Conservation (phyloP, 2,797 vertebrate species). For the Podargus strigoides region DNA sequence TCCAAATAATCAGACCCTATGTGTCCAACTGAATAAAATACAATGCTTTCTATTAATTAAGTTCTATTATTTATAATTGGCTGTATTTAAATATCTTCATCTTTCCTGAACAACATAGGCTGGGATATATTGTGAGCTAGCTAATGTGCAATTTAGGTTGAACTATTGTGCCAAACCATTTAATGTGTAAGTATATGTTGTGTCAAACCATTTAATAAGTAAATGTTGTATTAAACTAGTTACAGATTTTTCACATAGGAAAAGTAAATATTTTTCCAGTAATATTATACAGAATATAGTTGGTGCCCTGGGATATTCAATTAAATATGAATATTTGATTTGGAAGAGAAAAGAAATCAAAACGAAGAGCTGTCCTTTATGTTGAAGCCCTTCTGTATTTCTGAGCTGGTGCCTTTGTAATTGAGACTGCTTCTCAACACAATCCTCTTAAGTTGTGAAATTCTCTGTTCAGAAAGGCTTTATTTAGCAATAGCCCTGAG, state of each 20-base stretch:
- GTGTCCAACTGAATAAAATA: background rate
- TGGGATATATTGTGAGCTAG: background rate
- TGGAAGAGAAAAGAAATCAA: background rate
- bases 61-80: background rate
- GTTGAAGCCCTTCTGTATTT: background rate
- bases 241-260: background rate
- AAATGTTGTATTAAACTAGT: background rate
- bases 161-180: background rate
- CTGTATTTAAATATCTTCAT: background rate
- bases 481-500: constrained; percentile 4
- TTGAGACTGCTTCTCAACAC: background rate
- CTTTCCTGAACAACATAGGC: background rate
- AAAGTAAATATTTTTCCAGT: background rate
- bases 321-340: background rate
- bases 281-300: background rate
- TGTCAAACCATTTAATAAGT: background rate
- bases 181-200: background rate
- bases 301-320: background rate
- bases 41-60: background rate
- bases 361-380: background rate
- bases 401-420: background rate
- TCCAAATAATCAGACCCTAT: background rate
- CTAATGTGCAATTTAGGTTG: background rate
- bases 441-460: constrained; percentile 38
- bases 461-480: background rate